Evolutionary conservation across 1,140 invertebrate species (phyloP).

Genomic region (Temnothorax curvispinosus): DNA sequence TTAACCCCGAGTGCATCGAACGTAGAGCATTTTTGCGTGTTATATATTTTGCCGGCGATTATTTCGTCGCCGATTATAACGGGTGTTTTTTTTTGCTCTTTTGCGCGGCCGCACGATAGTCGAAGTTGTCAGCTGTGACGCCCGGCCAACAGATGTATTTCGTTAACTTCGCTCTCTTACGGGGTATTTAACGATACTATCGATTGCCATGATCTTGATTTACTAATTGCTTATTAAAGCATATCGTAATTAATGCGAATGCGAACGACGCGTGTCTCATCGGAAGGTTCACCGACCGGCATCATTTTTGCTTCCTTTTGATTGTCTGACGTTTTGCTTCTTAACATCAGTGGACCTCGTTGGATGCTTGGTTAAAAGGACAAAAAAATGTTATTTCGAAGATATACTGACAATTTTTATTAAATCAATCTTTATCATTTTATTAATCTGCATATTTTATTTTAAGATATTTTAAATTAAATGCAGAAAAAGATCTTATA

Average conservation of each 20-base stretch:
- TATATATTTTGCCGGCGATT: constrained; percentile 35
- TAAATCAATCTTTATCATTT: background rate
- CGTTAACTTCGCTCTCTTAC: constrained; percentile 32
- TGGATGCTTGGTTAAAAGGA: background rate
- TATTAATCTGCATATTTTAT: background rate
- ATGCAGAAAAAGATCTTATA: background rate
- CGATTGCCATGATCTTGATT: constrained; percentile 39
- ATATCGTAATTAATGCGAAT: constrained; percentile 16
- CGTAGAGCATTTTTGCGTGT: constrained; percentile 48
- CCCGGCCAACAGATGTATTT: constrained; percentile 8
- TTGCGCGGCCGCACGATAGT: constrained; percentile 7
- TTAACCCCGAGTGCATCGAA: constrained; percentile 58
- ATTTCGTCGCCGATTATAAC: constrained; percentile 45
- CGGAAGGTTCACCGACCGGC: background rate
- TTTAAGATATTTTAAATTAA: background rate
- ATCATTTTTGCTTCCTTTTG: background rate
- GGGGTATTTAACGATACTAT: constrained; percentile 34
- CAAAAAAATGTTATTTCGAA: background rate
- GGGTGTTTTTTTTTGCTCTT: constrained; percentile 37
- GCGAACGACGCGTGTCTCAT: background rate
- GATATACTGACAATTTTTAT: background rate
- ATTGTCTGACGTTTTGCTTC: background rate
- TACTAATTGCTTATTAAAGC: constrained; percentile 40
- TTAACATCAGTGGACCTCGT: background rate
- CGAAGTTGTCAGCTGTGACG: constrained; percentile 41